Base-by-base conservation (phyloP, 2,888 invertebrate species). In the Eurois occulta region DNA sequence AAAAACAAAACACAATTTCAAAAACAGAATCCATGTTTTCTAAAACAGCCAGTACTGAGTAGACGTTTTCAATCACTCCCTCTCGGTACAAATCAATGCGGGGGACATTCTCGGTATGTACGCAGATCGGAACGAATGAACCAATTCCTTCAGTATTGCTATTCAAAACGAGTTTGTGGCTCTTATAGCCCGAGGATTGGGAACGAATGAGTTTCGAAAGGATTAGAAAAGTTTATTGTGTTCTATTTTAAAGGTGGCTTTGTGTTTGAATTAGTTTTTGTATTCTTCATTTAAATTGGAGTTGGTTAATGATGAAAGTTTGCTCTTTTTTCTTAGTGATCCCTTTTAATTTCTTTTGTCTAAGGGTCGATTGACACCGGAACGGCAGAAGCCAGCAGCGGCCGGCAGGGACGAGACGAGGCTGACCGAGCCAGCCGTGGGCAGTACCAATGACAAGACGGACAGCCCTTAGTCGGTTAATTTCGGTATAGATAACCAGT, bases 51-150 rank as follows among this genome's bases (percentile, higher is more conserved):
- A 87, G 87, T 87, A 71, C 65, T 62, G 67, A 72, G 70, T 66
- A 46, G 58, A 75, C 65, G 65, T 89, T 90, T 91, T 90, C 91
- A 92, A 92, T 92, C 91, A 92, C 88, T 88, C 88, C 78, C 76
- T 75, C 72, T 73, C 72, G 75, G 77, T 85, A 87, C 86, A 89
- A 89, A 88, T 89, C 86, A 87, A 81, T 79, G 80, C 82, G 70
- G 76, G 80, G 65, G 84, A 84, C 83, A 84, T 81, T 77, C 80
- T 74, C 64, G 48, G 76, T 70, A 74, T 72, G 77, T 74, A 75
- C 75, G 60, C 58, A 69, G 83, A 70, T 78, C 77, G 78, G 69
- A 85, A 87, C 85, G 86, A 80, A 82, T 75, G 87, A 86, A 87
- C 87, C 86, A 87, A 87, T 86, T 86, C 79, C 79, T 86, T 80